phyloP scores from a whole-genome alignment of 2,888 invertebrate genomes.

The Acanthococcus lagerstroemiae region DNA sequence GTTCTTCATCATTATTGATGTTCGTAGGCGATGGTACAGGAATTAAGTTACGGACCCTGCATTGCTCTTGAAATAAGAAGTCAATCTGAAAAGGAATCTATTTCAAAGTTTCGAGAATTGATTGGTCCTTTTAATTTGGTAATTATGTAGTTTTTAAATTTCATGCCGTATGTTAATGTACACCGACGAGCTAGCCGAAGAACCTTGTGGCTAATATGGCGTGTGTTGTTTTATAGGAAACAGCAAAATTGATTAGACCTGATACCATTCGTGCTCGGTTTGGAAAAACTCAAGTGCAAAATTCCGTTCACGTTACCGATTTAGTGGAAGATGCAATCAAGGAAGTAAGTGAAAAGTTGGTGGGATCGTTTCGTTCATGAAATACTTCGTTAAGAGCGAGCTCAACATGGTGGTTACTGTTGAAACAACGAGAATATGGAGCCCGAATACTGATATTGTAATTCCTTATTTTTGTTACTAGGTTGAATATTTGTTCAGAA shows the following conservation, averaged over 20 bases:
- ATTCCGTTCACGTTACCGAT: slow-evolving; percentile 90
- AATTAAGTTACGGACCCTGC: slow-evolving; percentile 74
- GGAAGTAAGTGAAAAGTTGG: too few relatives aligned
- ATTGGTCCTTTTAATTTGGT: slow-evolving; percentile 88
- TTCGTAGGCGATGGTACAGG: slow-evolving; percentile 64
- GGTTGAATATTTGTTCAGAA: too few relatives aligned
- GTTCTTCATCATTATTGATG: neutral
- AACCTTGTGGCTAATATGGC: neutral
- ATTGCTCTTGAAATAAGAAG: slow-evolving; percentile 73
- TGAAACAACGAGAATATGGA: too few relatives aligned
- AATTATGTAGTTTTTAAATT: slow-evolving; percentile 41
- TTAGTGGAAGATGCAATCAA: slow-evolving; percentile 73
- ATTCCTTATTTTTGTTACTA: too few relatives aligned
- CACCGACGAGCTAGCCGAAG: too few relatives aligned
- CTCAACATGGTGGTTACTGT: too few relatives aligned
- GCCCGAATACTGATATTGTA: too few relatives aligned
- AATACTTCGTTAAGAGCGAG: too few relatives aligned
- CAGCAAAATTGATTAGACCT: slow-evolving; percentile 73
- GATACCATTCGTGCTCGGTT: slow-evolving; percentile 72
- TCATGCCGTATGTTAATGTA: slow-evolving; percentile 3
- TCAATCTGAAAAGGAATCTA: slow-evolving; percentile 44
- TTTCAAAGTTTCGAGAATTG: slow-evolving; percentile 55
- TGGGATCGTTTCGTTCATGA: too few relatives aligned
- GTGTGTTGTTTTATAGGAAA: slow-evolving; percentile 52
- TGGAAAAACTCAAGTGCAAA: slow-evolving; percentile 70